These are phyloP conservation scores for Umimayanthus kanabou DNA, from an alignment of 92 coral and sea anemone genomes.

Conservation along the genomic window DNA sequence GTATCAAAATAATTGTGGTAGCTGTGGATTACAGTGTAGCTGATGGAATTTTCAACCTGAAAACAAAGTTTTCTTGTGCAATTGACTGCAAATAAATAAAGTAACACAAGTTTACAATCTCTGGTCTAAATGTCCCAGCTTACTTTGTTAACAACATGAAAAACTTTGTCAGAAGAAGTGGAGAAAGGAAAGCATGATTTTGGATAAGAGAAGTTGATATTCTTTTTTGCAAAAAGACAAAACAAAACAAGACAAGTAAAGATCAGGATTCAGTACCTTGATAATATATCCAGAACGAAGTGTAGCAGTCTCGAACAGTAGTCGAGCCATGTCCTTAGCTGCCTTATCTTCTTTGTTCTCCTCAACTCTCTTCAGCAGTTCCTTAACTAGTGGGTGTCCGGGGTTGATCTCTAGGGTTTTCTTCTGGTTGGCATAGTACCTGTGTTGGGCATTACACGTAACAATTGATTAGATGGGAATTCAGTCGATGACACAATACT, in stretches of 20 bases:
- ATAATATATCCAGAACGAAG: constrained; percentile 89
- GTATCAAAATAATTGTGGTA: neutral
- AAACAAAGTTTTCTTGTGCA: no score
- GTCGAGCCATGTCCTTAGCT: constrained; percentile 89
- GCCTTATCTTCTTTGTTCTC: constrained; percentile 86
- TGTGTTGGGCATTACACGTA: constrained; percentile 3
- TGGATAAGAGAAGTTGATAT: no score
- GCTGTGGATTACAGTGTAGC: neutral
- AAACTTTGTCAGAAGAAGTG: no score
- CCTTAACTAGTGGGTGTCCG: constrained; percentile 92
- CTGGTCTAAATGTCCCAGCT: no score
- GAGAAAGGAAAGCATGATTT: no score
- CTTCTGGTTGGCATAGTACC: constrained; percentile 96
- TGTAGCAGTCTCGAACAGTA: constrained; percentile 97
- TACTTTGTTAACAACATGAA: no score
- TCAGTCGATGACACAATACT: neutral
- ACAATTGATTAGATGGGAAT: neutral
- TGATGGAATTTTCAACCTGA: no score
- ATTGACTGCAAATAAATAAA: no score
- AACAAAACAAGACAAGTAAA: no score
- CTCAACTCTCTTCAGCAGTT: constrained; percentile 89
- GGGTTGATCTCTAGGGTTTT: constrained; percentile 95
- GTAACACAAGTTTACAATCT: no score
- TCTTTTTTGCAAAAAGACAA: no score
- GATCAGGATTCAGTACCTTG: constrained; percentile 69